phyloP scores from a whole-genome alignment of 2,888 invertebrate genomes.

The Dryobota labecula region DNA sequence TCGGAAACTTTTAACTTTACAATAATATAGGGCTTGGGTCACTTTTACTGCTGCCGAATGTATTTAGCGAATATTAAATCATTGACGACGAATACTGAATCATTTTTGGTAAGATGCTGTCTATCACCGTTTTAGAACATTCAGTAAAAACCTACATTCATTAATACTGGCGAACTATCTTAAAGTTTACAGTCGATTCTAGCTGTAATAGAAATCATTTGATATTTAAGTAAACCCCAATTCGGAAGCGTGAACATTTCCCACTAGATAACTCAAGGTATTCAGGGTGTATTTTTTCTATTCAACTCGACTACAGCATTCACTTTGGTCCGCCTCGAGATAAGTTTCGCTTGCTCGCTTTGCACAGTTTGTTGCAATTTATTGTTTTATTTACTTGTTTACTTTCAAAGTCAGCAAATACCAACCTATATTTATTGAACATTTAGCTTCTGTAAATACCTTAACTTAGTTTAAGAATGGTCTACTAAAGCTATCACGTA shows the following conservation, averaged over 20 bases:
- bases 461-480: neutral
- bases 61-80: no score
- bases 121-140: neutral
- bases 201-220: neutral
- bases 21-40: no score
- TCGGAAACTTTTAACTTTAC: no score
- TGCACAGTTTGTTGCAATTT: neutral
- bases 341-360: slow-evolving; percentile 13
- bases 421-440: slow-evolving; percentile 1
- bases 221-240: slow-evolving; percentile 15
- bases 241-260: slow-evolving; percentile 6
- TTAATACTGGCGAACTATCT: neutral
- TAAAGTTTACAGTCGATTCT: neutral
- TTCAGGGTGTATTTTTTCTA: slow-evolving; percentile 31
- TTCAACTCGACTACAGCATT: slow-evolving; percentile 16
- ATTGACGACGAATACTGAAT: no score
- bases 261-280: slow-evolving; percentile 28
- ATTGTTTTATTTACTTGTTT: neutral
- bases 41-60: no score
- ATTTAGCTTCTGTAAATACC: neutral
- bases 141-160: neutral
- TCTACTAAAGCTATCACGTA: neutral
- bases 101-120: no score
- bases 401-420: no score
- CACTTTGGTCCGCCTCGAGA: slow-evolving; percentile 15